Evolutionary conservation across 2,797 vertebrate species (phyloP).

Genomic region (Malacoraja senta): DNA sequence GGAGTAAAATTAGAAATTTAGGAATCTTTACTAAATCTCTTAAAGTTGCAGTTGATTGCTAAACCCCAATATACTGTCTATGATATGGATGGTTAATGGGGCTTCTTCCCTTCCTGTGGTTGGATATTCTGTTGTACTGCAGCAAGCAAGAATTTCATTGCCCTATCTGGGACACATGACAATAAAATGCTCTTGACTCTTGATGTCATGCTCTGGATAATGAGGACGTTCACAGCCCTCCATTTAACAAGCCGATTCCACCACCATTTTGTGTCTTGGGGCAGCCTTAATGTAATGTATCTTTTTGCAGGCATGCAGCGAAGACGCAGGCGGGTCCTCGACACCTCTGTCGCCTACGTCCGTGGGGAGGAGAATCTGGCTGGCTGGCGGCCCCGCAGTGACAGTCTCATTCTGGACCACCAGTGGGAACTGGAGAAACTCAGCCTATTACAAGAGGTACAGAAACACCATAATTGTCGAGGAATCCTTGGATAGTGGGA

Average conservation of each 20-base stretch:
- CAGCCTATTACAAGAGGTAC: constrained; percentile 88
- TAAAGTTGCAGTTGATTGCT: not conserved
- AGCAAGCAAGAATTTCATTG: no score
- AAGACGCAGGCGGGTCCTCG: constrained; percentile 85
- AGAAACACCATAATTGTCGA: not conserved
- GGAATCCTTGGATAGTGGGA: not conserved
- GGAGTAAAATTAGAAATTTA: not conserved
- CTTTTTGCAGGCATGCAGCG: constrained; percentile 81
- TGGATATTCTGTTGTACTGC: no score
- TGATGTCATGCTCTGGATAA: not conserved
- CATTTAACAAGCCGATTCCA: not conserved
- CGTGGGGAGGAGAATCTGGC: constrained; percentile 94
- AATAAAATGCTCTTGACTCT: no score
- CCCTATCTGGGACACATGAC: no score
- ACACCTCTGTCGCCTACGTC: constrained; percentile 93
- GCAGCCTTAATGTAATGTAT: not conserved
- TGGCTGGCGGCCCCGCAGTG: constrained; percentile 91
- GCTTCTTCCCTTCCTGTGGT: not conserved
- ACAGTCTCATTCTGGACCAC: constrained; percentile 95
- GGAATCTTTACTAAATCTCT: not conserved
- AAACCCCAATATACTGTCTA: not conserved
- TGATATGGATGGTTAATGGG: not conserved
- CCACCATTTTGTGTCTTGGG: not conserved
- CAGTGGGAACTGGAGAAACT: constrained; percentile 98
- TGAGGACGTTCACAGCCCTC: not conserved